Conservation (phyloP, 2,797 vertebrate genomes). For the Heliangelus exortis region DNA sequence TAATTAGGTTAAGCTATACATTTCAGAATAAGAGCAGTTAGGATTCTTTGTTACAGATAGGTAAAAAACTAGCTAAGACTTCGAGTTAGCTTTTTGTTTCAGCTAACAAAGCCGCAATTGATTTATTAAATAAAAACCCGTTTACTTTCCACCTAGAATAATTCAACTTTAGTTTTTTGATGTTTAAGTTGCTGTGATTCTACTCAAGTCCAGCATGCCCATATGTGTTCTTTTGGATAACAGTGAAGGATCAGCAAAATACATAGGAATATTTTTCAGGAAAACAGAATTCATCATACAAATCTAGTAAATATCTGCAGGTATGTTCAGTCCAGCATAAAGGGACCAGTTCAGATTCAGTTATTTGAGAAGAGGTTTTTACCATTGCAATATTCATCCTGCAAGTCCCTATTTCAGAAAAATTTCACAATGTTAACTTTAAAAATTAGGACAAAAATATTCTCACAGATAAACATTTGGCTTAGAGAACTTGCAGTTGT, state of each 20-base stretch:
- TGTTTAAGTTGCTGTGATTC: neutral
- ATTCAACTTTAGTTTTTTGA: neutral
- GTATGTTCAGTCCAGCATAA: no score
- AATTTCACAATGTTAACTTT: no score
- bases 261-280: no score
- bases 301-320: no score
- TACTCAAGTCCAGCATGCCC: neutral
- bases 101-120: neutral
- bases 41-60: neutral
- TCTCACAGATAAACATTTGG: neutral
- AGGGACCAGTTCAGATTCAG: no score
- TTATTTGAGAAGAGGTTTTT: no score
- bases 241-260: neutral
- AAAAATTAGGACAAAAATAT: no score
- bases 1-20: neutral
- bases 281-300: no score
- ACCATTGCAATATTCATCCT: no score
- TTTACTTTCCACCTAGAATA: neutral
- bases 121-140: neutral
- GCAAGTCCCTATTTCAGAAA: no score
- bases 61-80: neutral
- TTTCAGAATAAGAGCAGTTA: neutral
- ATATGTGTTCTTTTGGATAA: neutral
- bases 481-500: neutral
- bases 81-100: neutral